Evolutionary conservation across 2,797 vertebrate species (phyloP).

Genomic region (Alosa sapidissima): DNA sequence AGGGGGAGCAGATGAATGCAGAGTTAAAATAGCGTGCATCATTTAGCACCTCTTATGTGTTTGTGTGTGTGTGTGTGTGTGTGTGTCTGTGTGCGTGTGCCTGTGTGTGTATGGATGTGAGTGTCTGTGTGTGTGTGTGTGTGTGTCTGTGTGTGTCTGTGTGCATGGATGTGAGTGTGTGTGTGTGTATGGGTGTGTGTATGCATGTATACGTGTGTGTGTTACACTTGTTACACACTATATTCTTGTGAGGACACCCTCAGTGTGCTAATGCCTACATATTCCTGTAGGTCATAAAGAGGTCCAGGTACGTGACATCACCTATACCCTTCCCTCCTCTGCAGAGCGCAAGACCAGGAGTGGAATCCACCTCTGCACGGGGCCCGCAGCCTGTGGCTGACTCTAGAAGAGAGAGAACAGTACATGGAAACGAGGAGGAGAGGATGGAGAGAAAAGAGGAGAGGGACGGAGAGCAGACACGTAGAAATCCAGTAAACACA

Average conservation of each 20-base stretch:
- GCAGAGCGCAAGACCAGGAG: not conserved
- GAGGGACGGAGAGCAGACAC: not conserved
- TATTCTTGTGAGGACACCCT: not conserved
- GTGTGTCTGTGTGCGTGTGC: not conserved
- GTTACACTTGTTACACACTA: no score
- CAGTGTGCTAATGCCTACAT: not conserved
- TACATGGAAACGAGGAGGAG: not conserved
- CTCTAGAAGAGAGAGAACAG: not conserved
- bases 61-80: not conserved
- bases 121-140: no score
- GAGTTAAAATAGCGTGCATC: slow-evolving; percentile 42
- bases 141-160: no score
- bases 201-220: no score
- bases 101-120: no score
- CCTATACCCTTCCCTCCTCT: no score
- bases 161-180: no score
- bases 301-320: not conserved
- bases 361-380: not conserved
- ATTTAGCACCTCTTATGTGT: slow-evolving; percentile 26
- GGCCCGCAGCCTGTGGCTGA: not conserved
- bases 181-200: no score
- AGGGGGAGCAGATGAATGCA: slow-evolving; percentile 32
- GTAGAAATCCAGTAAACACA: not conserved
- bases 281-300: not conserved
- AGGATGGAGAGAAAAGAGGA: not conserved